These are phyloP conservation scores for Oikopleura albicans DNA, from an alignment of 23 tunicate species.

Conservation along the genomic window DNA sequence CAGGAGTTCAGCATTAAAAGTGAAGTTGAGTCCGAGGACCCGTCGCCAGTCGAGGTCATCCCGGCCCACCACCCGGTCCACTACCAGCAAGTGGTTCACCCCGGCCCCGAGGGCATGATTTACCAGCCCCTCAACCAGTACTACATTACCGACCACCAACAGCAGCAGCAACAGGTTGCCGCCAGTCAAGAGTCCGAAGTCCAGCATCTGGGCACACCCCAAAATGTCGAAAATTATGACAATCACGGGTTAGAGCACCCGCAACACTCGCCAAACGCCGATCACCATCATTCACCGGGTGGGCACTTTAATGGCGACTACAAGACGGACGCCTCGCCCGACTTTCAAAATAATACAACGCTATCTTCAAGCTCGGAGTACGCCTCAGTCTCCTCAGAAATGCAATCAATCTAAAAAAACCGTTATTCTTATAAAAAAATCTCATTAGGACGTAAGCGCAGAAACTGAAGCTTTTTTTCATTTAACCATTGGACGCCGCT, in stretches of 20 bases:
- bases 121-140: not conserved
- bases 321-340: not conserved
- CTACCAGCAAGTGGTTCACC: not conserved
- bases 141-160: not conserved
- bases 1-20: not conserved
- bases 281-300: not conserved
- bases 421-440: not conserved
- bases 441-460: not conserved
- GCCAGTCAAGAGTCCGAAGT: too few species aligned
- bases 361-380: constrained; percentile 4
- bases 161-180: not conserved
- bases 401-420: not conserved
- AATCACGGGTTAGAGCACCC: not conserved
- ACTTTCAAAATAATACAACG: not conserved
- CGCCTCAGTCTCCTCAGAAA: constrained; percentile 5
- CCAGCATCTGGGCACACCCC: not conserved
- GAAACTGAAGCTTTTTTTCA: too few species aligned
- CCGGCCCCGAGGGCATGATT: not conserved
- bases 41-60: not conserved
- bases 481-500: too few species aligned
- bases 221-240: not conserved
- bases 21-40: too few species aligned
- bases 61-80: not conserved
- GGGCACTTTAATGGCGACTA: not conserved
- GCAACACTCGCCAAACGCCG: not conserved